Evolutionary conservation across 2,797 vertebrate genomes (phyloP), one percentile per base, ranked within the genome.

Genomic region (Adrianichthys oophorus): DNA sequence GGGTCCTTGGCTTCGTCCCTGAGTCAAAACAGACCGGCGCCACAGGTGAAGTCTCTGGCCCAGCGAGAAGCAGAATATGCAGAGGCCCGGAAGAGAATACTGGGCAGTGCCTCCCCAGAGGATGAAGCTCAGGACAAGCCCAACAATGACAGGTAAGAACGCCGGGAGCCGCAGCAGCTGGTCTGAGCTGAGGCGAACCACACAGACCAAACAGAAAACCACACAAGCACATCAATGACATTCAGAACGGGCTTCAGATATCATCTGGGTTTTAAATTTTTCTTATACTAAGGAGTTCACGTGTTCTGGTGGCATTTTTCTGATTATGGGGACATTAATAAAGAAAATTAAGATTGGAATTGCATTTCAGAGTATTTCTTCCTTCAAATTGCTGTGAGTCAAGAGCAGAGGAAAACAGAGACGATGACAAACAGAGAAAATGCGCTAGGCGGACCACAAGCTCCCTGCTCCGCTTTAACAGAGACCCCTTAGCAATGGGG

Each of bases 41-140:
- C 93, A 10, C 97, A 95, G 0, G 95, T 98, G 46, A 99, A 99
- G 68, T 96, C 97, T 45, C 82, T 98, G 85, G 98, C 97, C 0
- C 98, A 99, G 90, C 90, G 97, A 4, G 98, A 99, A 84, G 98
- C 97, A 0, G 97, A 98, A 76, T 99, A 99, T 68, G 96, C 98
- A 0, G 97, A 98, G 76, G 98, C 98, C 78, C 88, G 98, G 63
- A 96, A 95, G 81, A 93, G 97, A 72, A 98, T 99, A 84, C 81
- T 99, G 78, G 98, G 98, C 59, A 98, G 98, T 0, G 96, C 97
- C 50, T 95, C 94, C 73, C 95, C 97, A 0, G 98, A 98, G 63
- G 96, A 97, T 70, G 92, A 93, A 52, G 93, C 95, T 77, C 96
- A 97, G 85, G 97, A 98, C 63, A 94, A 95, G 72, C 83, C 90